Conservation (phyloP, 2,888 invertebrate species). For the Hemaris fuciformis region DNA sequence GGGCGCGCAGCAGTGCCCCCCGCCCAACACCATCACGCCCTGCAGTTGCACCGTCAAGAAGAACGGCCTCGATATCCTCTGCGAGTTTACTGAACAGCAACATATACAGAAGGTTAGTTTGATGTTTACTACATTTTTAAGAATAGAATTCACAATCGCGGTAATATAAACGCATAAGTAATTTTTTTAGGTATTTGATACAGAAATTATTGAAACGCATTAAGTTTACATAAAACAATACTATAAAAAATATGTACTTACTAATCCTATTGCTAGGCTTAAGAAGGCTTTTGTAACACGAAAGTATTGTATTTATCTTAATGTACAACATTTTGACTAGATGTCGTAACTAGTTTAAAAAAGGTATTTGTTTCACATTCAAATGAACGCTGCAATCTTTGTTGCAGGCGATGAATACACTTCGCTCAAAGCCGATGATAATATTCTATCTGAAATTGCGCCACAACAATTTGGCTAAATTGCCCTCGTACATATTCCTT, state of each 20-base stretch:
- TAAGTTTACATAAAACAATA: no score
- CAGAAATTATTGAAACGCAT: no score
- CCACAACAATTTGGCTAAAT: slow-evolving; percentile 91
- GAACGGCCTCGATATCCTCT: slow-evolving; percentile 92
- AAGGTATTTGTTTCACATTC: no score
- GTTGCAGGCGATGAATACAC: slow-evolving; percentile 87
- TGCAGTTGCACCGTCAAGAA: slow-evolving; percentile 93
- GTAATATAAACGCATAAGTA: no score
- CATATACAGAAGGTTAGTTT: slow-evolving; percentile 84
- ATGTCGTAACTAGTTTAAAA: no score
- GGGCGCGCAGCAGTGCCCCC: slow-evolving; percentile 87
- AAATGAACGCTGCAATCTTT: neutral
- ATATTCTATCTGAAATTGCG: slow-evolving; percentile 94
- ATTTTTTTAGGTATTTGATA: neutral
- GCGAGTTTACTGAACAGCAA: slow-evolving; percentile 91
- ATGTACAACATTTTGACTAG: no score
- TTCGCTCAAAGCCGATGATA: slow-evolving; percentile 90
- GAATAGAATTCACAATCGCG: no score
- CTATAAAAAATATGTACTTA: no score
- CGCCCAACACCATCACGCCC: slow-evolving; percentile 87
- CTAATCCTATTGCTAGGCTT: no score
- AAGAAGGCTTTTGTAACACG: no score
- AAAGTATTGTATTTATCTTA: no score
- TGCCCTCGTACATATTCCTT: slow-evolving; percentile 92
- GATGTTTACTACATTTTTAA: neutral